These are phyloP conservation scores for Hydraecia micacea DNA, from an alignment of 2,888 invertebrate genomes.

Conservation along the genomic window DNA sequence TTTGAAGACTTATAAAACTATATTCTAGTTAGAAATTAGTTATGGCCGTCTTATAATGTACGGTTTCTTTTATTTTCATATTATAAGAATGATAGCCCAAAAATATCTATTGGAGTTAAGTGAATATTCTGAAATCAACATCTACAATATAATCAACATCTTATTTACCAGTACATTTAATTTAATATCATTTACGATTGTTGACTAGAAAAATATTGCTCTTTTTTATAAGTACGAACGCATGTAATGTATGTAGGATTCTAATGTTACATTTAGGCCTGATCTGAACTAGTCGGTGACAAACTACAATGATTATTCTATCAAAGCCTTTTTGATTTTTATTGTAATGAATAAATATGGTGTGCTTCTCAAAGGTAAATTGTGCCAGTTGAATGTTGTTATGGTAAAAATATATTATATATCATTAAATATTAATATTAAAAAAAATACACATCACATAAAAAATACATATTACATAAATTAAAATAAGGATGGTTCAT, in stretches of 20 bases:
- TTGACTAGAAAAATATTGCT: slow-evolving; percentile 70
- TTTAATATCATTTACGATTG: slow-evolving; percentile 45
- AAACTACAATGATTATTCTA: background rate
- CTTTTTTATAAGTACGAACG: slow-evolving; percentile 65
- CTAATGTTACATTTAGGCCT: slow-evolving; percentile 51
- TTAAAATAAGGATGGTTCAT: background rate
- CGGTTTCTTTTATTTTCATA: slow-evolving; percentile 7
- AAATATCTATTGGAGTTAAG: slow-evolving; percentile 2
- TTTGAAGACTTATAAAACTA: background rate
- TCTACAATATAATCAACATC: slow-evolving; percentile 23
- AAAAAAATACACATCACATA: background rate
- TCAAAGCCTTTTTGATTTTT: background rate
- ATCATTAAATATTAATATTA: background rate
- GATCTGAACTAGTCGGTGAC: slow-evolving; percentile 1
- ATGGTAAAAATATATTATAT: background rate
- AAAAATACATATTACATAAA: slow-evolving; percentile 9
- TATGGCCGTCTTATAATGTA: slow-evolving; percentile 9
- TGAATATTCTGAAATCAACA: slow-evolving; percentile 30
- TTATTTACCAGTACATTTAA: slow-evolving; percentile 42
- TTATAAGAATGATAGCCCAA: slow-evolving; percentile 6
- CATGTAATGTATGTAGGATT: slow-evolving; percentile 21
- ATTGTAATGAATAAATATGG: background rate
- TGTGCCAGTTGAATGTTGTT: slow-evolving; percentile 19
- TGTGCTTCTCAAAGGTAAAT: slow-evolving; percentile 2
- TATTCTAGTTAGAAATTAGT: background rate